Conservation (phyloP, 1,140 invertebrate species). For the Drosophila rufa region DNA sequence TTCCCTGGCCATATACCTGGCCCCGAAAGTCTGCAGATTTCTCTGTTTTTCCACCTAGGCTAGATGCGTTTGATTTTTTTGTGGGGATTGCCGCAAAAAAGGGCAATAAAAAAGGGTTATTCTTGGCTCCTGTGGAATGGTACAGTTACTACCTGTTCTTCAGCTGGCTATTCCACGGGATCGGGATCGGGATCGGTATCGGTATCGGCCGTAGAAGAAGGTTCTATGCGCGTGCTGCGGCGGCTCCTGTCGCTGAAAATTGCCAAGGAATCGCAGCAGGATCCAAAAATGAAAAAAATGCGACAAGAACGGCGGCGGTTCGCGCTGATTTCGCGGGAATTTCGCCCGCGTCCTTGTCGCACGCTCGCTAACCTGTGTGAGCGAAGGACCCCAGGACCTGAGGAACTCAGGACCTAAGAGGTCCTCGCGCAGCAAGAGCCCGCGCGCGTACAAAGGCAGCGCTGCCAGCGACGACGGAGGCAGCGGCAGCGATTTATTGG, state of each 20-base stretch:
- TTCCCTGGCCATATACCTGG: background rate
- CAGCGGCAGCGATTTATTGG: conserved; percentile 55
- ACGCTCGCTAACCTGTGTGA: conserved; percentile 36
- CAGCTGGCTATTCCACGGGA: background rate
- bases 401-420: conserved; percentile 6
- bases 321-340: conserved; percentile 52
- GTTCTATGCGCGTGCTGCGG: conserved; percentile 38
- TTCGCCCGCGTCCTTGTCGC: conserved; percentile 40
- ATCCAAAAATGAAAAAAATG: conserved; percentile 25
- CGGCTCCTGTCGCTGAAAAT: conserved; percentile 43
- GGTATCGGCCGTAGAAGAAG: background rate
- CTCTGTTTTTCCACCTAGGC: conserved; percentile 15
- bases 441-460: conserved; percentile 66
- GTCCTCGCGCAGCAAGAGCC: conserved; percentile 69
- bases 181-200: background rate
- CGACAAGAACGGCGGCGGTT: conserved; percentile 27
- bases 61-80: background rate
- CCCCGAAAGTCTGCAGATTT: background rate
- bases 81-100: conserved; percentile 28
- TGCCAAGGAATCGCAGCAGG: conserved; percentile 71
- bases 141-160: conserved; percentile 29
- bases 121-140: conserved; percentile 34
- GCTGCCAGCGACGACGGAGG: conserved; percentile 12
- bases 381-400: conserved; percentile 11
- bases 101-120: conserved; percentile 61